A percentile compares a stretch with the other conserved stretches of the same genome.
Evolutionary conservation across 2,888 invertebrate genomes (phyloP).

Genomic region (Luffia ferchaultella): DNA sequence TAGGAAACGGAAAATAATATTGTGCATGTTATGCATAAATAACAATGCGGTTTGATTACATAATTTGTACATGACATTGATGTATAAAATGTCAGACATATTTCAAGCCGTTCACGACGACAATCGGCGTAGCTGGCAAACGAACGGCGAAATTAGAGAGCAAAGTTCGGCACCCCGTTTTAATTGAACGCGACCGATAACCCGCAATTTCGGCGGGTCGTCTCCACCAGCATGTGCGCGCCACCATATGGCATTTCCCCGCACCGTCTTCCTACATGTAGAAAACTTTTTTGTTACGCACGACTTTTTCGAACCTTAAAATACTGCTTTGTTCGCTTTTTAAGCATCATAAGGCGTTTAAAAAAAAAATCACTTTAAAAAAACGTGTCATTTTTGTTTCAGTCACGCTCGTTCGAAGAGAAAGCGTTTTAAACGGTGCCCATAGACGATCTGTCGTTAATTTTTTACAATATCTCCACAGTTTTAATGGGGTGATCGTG

Average conservation of each 20-base stretch:
- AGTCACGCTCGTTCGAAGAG: neutral
- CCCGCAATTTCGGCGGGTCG: slow-evolving; percentile 45
- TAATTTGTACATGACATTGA: too few relatives aligned
- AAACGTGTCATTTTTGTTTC: neutral
- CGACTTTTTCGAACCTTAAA: slow-evolving; percentile 32
- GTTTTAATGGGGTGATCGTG: too few relatives aligned
- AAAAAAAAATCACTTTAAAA: slow-evolving; percentile 25
- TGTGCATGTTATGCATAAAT: too few relatives aligned
- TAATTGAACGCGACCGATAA: slow-evolving; percentile 47
- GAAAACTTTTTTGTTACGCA: slow-evolving; percentile 18
- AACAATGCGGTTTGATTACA: too few relatives aligned
- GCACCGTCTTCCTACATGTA: slow-evolving; percentile 9
- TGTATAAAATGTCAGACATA: too few relatives aligned
- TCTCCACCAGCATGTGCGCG: slow-evolving; percentile 39
- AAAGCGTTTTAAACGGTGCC: neutral
- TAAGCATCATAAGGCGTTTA: slow-evolving; percentile 37
- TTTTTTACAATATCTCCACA: too few relatives aligned
- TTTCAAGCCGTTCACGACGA: neutral
- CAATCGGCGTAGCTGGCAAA: too few relatives aligned
- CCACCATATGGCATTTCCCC: slow-evolving; percentile 43
- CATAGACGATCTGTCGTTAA: neutral
- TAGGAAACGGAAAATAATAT: too few relatives aligned
- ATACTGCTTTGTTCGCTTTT: slow-evolving; percentile 30
- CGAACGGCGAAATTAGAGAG: neutral
- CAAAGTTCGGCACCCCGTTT: slow-evolving; percentile 20